Percentiles rank a stretch among this genome's conserved stretches.
Evolutionary conservation across 2,797 vertebrate species (phyloP).

Genomic region (Neomorphus geoffroyi): DNA sequence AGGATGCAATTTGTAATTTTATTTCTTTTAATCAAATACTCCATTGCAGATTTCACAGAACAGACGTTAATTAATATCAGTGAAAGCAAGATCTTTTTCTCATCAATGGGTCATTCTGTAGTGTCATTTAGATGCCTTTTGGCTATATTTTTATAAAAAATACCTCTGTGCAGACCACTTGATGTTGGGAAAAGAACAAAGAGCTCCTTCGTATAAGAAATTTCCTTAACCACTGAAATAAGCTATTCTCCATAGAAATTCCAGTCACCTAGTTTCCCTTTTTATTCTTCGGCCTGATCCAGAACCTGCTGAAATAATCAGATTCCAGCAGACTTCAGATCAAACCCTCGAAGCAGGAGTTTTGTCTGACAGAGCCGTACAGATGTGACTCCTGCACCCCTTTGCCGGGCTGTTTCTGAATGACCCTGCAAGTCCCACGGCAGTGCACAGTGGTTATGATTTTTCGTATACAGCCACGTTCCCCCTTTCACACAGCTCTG

Average conservation of each 20-base stretch:
- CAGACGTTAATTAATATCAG: not conserved
- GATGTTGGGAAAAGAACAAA: not conserved
- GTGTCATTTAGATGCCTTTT: not conserved
- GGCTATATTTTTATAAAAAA: conserved; percentile 23
- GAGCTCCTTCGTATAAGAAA: not conserved
- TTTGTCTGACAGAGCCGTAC: not conserved
- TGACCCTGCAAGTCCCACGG: not conserved
- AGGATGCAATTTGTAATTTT: not conserved
- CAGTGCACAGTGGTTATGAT: not conserved
- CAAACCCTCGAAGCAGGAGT: not conserved
- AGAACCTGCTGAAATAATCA: not conserved
- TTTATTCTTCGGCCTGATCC: not conserved
- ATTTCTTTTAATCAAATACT: not conserved
- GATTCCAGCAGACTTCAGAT: not conserved
- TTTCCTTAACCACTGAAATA: not conserved
- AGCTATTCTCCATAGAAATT: not conserved
- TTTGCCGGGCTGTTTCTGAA: not conserved
- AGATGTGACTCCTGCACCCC: not conserved
- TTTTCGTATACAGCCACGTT: fast-evolving
- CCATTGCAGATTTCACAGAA: not conserved
- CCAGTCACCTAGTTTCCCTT: not conserved
- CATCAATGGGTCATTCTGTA: not conserved
- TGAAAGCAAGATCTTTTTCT: conserved; percentile 30
- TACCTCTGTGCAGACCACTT: not conserved
- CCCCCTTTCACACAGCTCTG: not conserved